A percentile compares a stretch with the other conserved stretches of the same genome.
These are phyloP conservation scores for Cylindroiulus punctatus DNA, from an alignment of 2,888 invertebrate genomes.

Conservation along the genomic window DNA sequence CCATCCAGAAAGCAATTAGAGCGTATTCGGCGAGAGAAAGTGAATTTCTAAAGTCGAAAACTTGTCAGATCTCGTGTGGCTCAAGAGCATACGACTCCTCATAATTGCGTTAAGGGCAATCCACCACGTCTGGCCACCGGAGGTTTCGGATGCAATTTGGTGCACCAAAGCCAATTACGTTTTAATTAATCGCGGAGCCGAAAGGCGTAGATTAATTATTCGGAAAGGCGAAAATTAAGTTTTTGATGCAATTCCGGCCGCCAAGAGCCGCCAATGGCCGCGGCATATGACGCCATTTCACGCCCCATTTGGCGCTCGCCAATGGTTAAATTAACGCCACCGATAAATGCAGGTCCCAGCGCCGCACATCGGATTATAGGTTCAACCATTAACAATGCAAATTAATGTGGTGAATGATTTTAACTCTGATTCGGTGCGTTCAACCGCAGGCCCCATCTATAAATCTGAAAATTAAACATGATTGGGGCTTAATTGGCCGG, in stretches of 20 bases:
- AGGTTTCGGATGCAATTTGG: constrained; percentile 37
- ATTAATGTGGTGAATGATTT: neutral
- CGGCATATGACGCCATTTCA: neutral
- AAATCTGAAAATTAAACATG: constrained; percentile 20
- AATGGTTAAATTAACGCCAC: neutral
- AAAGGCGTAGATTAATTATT: constrained; percentile 3
- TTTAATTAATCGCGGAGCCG: constrained; percentile 7
- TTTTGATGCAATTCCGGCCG: constrained; percentile 11
- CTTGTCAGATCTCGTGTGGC: constrained; percentile 5
- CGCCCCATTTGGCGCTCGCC: neutral
- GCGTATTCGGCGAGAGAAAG: neutral
- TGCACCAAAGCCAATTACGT: constrained; percentile 26
- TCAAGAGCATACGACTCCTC: neutral
- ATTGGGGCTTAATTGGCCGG: neutral
- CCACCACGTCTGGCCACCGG: neutral
- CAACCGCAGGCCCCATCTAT: constrained; percentile 11
- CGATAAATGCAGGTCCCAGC: neutral
- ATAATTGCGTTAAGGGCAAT: neutral
- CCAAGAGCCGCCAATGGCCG: neutral
- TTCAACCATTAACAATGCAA: constrained; percentile 17
- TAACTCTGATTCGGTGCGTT: neutral
- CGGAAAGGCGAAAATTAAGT: neutral
- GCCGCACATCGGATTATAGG: neutral
- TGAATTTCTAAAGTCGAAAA: neutral
- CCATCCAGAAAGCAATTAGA: neutral